Evolutionary conservation across 2,888 invertebrate species (phyloP).

Genomic region (Baccha elongata): DNA sequence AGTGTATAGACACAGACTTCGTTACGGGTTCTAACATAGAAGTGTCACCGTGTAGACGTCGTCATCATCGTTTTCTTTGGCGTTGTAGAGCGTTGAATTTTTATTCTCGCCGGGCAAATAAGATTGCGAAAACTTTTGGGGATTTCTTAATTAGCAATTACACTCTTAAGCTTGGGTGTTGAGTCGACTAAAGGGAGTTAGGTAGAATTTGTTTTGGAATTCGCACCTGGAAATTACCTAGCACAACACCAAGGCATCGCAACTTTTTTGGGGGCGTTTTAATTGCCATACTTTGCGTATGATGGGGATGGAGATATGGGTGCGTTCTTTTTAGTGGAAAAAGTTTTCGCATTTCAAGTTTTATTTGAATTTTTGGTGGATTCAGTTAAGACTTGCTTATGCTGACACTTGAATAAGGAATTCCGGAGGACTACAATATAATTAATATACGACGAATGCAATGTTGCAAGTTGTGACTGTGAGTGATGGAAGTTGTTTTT

Average conservation of each 20-base stretch:
- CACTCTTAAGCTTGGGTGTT: slow-evolving; percentile 10
- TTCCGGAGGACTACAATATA: not conserved
- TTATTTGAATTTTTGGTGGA: slow-evolving; percentile 17
- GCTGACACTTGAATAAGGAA: slow-evolving; percentile 2
- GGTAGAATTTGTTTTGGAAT: slow-evolving; percentile 35
- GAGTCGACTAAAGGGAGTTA: not conserved
- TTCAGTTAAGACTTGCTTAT: slow-evolving; percentile 14
- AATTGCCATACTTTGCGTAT: not conserved
- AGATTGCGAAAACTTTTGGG: slow-evolving; percentile 57
- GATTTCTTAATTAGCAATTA: slow-evolving; percentile 72
- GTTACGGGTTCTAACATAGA: not conserved
- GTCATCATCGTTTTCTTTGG: not conserved
- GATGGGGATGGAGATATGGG: not conserved
- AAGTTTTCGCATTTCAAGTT: slow-evolving; percentile 52
- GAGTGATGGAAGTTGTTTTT: no score
- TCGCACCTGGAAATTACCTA: slow-evolving; percentile 52
- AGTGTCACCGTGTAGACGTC: slow-evolving; percentile 17
- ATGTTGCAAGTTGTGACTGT: slow-evolving; percentile 30
- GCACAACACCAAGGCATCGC: slow-evolving; percentile 17
- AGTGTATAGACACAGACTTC: slow-evolving; percentile 27
- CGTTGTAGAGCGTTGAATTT: slow-evolving; percentile 35
- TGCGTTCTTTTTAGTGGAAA: slow-evolving; percentile 37
- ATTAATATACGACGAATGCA: slow-evolving; percentile 20
- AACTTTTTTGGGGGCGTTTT: not conserved
- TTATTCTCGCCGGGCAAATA: slow-evolving; percentile 34